phyloP scores from a whole-genome alignment of 2,888 invertebrate genomes.

The Lochmaea capreae region DNA sequence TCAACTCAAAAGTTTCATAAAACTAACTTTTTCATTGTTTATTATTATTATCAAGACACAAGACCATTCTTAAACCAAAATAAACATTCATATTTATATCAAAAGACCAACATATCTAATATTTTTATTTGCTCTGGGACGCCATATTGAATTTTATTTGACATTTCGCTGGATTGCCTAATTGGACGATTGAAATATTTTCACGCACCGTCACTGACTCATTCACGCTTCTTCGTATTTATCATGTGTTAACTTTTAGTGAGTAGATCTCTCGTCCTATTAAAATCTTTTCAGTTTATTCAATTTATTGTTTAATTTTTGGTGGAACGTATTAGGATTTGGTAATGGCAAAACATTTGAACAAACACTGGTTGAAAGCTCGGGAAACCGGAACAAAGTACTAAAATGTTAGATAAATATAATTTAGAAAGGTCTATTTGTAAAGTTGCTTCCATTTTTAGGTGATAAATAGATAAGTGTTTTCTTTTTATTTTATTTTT shows the following conservation, averaged over 20 bases:
- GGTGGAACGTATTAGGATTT: not conserved
- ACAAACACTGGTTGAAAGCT: not conserved
- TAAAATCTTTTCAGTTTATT: no score
- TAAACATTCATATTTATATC: no score
- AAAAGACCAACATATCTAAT: no score
- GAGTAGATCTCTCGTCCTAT: not conserved
- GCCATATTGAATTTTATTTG: no score
- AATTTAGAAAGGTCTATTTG: conserved; percentile 3
- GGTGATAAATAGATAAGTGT: conserved; percentile 9
- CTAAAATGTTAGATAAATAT: conserved; percentile 3
- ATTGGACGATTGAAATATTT: no score
- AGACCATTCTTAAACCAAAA: no score
- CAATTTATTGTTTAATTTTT: not conserved
- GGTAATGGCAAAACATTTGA: not conserved
- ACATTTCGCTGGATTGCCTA: no score
- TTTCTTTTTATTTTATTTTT: not conserved
- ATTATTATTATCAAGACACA: no score
- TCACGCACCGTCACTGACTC: not conserved
- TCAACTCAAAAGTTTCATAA: no score
- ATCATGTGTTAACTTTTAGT: not conserved
- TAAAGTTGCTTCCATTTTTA: conserved; percentile 9
- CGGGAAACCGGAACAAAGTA: not conserved
- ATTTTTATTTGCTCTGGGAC: no score
- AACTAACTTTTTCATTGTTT: no score
- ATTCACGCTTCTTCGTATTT: not conserved